Percentiles rank a stretch among this genome's conserved stretches.
Conservation (phyloP, 2,888 invertebrate genomes). For the Apomyelois bistriatella region DNA sequence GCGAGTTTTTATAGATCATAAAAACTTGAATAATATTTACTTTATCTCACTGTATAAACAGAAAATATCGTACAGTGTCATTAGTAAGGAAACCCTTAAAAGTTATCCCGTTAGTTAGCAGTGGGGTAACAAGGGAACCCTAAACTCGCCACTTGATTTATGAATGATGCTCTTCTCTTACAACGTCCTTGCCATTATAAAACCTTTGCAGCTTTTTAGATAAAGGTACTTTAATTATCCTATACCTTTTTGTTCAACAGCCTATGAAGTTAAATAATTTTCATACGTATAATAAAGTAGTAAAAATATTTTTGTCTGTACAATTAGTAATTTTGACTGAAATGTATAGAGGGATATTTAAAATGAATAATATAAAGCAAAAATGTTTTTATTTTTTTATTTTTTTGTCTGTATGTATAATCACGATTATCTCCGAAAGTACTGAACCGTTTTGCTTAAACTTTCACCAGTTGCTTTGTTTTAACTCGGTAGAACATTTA, state of each 20-base stretch:
- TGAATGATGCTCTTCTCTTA: conserved; percentile 12
- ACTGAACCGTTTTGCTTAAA: too few species aligned
- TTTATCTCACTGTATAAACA: conserved; percentile 7
- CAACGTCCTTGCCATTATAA: conserved; percentile 2
- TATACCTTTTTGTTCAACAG: conserved; percentile 8
- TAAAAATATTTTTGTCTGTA: background rate
- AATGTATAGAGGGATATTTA: too few species aligned
- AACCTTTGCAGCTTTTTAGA: background rate
- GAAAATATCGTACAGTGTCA: conserved; percentile 19
- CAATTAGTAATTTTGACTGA: too few species aligned
- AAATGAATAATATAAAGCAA: too few species aligned
- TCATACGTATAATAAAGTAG: too few species aligned
- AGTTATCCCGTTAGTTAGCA: conserved; percentile 18
- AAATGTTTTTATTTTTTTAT: too few species aligned
- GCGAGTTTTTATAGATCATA: too few species aligned
- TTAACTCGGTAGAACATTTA: too few species aligned
- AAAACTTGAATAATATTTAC: background rate
- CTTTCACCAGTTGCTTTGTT: too few species aligned
- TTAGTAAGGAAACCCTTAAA: conserved; percentile 16
- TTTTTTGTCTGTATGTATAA: too few species aligned
- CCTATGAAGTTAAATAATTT: background rate
- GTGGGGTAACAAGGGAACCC: conserved; percentile 12
- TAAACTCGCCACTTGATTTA: conserved; percentile 16
- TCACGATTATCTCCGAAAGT: too few species aligned
- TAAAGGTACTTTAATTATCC: conserved; percentile 6